Conservation (phyloP, 2,888 invertebrate genomes). For the Lasioglossum morio region DNA sequence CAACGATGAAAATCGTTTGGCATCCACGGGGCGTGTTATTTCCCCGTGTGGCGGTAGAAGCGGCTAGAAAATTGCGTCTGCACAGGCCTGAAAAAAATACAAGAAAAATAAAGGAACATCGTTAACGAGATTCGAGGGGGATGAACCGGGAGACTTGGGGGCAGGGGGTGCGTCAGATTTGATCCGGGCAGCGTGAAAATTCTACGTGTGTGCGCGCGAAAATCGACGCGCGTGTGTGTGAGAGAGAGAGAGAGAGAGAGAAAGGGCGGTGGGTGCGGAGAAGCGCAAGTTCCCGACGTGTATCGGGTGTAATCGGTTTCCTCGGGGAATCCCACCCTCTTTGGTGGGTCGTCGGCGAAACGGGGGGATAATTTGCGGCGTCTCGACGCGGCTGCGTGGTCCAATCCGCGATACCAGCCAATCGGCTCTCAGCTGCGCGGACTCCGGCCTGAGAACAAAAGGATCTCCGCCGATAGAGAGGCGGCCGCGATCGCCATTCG, state of each 20-base stretch:
- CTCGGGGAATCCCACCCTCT: slow-evolving; percentile 78
- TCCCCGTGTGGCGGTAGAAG: not conserved
- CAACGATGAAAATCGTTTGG: not conserved
- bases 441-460: slow-evolving; percentile 79
- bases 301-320: slow-evolving; percentile 77
- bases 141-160: slow-evolving; percentile 24
- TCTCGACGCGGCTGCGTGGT: slow-evolving; percentile 81
- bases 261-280: slow-evolving; percentile 17
- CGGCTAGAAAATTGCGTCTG: slow-evolving; percentile 16
- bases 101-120: slow-evolving; percentile 38
- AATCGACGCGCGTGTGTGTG: not conserved
- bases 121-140: slow-evolving; percentile 54
- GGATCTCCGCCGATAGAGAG: slow-evolving; percentile 71
- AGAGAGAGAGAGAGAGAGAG: not conserved
- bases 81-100: not conserved
- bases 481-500: slow-evolving; percentile 63
- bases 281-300: slow-evolving; percentile 57
- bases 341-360: slow-evolving; percentile 53
- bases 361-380: slow-evolving; percentile 79
- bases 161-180: not conserved
- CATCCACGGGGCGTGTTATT: not conserved
- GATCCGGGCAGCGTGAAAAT: not conserved
- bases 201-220: not conserved
- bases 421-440: slow-evolving; percentile 80
- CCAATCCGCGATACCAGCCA: slow-evolving; percentile 80